Evolutionary conservation across 2,113 vertebrate genomes (phyloP).

Genomic region (Leptosomus discolor): DNA sequence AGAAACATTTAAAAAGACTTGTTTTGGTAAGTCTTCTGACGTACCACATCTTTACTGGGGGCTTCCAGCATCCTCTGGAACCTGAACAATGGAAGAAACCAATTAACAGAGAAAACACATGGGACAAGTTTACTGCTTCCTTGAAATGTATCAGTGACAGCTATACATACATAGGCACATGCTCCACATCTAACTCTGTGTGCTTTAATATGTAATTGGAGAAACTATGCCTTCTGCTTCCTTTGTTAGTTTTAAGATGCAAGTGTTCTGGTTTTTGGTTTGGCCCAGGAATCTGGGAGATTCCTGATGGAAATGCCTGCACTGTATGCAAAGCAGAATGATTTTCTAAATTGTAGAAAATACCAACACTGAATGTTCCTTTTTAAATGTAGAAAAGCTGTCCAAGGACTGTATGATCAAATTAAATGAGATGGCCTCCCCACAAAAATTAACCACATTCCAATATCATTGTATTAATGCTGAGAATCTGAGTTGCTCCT

Average conservation of each 20-base stretch:
- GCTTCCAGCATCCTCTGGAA: conserved; percentile 4
- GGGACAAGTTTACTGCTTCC: conserved; percentile 34
- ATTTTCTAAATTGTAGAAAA: conserved; percentile 1
- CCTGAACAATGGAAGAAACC: conserved; percentile 37
- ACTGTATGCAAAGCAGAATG: not conserved
- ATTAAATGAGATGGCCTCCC: not conserved
- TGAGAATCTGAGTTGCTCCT: not conserved
- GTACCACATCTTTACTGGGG: not conserved
- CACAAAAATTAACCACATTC: not conserved
- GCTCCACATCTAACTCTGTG: not conserved
- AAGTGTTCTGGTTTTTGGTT: not conserved
- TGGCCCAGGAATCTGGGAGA: not conserved
- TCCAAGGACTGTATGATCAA: not conserved
- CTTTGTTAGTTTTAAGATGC: not conserved
- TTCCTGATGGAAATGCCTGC: not conserved
- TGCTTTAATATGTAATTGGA: not conserved
- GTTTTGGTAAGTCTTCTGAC: conserved; percentile 34
- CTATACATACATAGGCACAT: not conserved
- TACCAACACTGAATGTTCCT: not conserved
- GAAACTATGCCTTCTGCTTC: not conserved
- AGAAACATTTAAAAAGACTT: conserved; percentile 3
- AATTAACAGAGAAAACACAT: conserved; percentile 57
- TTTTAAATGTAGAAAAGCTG: conserved; percentile 8
- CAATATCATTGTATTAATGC: not conserved
- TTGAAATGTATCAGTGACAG: conserved; percentile 11